phyloP scores from a whole-genome alignment of 2,113 vertebrate genomes.

The Proteles cristata region DNA sequence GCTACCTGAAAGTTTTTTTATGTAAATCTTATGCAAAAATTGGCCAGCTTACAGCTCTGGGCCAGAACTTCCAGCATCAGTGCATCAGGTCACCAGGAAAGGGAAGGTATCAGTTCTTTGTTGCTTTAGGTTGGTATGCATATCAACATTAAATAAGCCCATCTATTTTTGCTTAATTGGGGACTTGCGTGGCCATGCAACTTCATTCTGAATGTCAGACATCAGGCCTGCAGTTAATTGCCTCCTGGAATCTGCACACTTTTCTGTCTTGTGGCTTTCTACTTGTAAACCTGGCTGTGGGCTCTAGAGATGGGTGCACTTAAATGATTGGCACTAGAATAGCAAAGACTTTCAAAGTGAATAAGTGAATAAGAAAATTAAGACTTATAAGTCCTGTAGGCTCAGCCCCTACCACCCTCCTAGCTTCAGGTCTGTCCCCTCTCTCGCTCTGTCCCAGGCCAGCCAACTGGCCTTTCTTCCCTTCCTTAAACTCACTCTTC shows the following conservation, averaged over 20 bases:
- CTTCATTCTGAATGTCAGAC: background rate
- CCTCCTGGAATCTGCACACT: background rate
- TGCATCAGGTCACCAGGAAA: background rate
- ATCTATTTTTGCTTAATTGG: background rate
- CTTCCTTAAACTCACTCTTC: background rate
- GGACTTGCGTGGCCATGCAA: background rate
- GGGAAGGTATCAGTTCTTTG: background rate
- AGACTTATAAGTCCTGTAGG: background rate
- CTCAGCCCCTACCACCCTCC: background rate
- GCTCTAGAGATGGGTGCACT: background rate
- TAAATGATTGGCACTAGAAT: background rate
- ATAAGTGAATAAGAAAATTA: constrained; percentile 19
- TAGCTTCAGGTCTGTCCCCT: background rate
- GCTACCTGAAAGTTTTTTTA: background rate
- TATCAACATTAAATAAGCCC: background rate
- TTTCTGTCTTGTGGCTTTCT: background rate
- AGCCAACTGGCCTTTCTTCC: background rate
- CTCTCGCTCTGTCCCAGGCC: background rate
- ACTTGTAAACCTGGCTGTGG: background rate
- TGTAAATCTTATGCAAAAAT: constrained; percentile 58
- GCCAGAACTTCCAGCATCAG: background rate
- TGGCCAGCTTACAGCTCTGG: background rate
- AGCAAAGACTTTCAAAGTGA: constrained; percentile 21
- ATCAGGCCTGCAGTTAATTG: background rate
- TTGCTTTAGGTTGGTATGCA: background rate